These are phyloP conservation scores for Hybognathus amarus DNA, from an alignment of 2,797 vertebrate genomes.

Conservation along the genomic window DNA sequence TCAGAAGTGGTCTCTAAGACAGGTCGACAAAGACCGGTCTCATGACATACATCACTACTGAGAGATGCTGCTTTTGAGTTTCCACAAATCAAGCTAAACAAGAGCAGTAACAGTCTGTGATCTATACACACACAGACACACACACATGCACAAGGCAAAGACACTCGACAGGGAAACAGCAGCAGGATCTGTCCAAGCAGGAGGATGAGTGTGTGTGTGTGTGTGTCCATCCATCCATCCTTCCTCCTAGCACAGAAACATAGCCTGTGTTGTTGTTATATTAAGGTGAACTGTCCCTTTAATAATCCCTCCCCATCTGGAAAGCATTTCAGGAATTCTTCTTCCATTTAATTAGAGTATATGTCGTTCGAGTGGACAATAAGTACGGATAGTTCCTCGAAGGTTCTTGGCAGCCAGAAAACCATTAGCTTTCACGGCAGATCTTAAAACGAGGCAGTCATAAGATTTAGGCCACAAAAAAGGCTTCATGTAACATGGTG, in stretches of 20 bases:
- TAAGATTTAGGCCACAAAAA: not conserved
- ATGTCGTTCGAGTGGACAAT: not conserved
- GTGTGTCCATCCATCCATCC: too few species aligned
- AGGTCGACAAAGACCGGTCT: too few species aligned
- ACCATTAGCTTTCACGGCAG: not conserved
- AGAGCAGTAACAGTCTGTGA: constrained; percentile 1
- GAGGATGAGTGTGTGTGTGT: too few species aligned
- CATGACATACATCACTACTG: too few species aligned
- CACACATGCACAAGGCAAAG: too few species aligned
- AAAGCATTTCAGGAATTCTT: constrained; percentile 16
- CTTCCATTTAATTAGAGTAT: constrained; percentile 2
- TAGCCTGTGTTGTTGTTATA: not conserved
- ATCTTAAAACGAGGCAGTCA: not conserved
- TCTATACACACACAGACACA: not conserved
- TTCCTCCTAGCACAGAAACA: not conserved
- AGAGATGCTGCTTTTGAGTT: constrained; percentile 15
- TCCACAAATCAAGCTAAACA: constrained; percentile 2
- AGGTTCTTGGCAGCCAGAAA: constrained; percentile 25
- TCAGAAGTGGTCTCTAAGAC: too few species aligned
- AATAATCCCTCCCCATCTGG: not conserved
- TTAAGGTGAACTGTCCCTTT: not conserved
- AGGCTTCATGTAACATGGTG: not conserved
- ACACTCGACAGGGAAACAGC: too few species aligned
- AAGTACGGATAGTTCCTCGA: constrained; percentile 25
- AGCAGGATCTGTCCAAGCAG: too few species aligned